These are phyloP conservation scores for Pandion haliaetus DNA, from an alignment of 2,113 vertebrate species.

Conservation along the genomic window DNA sequence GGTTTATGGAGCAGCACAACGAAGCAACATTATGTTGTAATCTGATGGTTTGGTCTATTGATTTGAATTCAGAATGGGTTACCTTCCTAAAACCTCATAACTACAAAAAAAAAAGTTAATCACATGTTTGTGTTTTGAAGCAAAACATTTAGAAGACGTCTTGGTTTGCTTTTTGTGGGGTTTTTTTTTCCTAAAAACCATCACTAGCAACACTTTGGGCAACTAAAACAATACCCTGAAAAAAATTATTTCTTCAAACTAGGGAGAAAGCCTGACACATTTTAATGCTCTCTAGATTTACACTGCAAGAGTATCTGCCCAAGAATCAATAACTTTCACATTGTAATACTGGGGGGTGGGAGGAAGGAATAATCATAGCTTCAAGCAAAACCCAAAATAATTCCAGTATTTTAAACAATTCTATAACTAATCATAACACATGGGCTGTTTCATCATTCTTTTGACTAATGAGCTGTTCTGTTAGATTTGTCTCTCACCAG, in stretches of 20 bases:
- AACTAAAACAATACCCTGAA: not conserved
- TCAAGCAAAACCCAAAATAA: not conserved
- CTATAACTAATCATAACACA: not conserved
- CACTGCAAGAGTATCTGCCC: not conserved
- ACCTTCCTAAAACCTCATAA: not conserved
- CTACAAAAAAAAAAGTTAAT: not conserved
- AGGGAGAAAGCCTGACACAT: not conserved
- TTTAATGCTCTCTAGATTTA: not conserved
- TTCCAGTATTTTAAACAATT: not conserved
- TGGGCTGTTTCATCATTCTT: not conserved
- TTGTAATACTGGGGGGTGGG: not conserved
- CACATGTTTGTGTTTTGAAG: not conserved
- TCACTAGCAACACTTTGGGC: not conserved
- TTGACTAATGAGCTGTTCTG: not conserved
- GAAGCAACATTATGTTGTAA: conserved; percentile 14
- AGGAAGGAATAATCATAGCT: not conserved
- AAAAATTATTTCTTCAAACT: not conserved
- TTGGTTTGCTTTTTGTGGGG: not conserved
- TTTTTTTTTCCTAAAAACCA: not conserved
- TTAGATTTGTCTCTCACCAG: not conserved
- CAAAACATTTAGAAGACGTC: not conserved
- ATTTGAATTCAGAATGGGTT: conserved; percentile 37
- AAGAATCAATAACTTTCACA: not conserved
- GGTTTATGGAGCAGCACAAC: conserved; percentile 57
- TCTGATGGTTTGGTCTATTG: conserved; percentile 43